Percentiles rank a stretch among this genome's conserved stretches.
These are phyloP conservation scores for Zophobas morio DNA, from an alignment of 1,140 invertebrate genomes.

Conservation along the genomic window DNA sequence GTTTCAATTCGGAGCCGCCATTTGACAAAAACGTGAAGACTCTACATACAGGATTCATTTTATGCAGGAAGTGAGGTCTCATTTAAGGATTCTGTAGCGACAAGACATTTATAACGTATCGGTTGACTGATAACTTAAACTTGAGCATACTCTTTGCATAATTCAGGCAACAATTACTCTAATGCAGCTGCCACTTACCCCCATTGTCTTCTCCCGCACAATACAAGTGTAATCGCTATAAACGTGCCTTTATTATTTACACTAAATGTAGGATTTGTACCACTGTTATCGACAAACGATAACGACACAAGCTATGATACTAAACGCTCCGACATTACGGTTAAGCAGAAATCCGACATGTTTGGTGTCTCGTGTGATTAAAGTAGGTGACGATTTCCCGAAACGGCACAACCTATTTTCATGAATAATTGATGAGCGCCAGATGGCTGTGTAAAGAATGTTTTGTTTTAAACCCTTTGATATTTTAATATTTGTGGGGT, in stretches of 20 bases:
- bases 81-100: no score
- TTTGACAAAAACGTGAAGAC: constrained; percentile 1
- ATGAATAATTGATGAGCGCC: background rate
- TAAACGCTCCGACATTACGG: background rate
- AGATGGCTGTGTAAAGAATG: background rate
- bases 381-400: background rate
- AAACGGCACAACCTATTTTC: background rate
- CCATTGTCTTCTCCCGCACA: background rate
- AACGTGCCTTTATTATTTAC: constrained; percentile 8
- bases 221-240: background rate
- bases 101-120: no score
- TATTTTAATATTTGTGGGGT: background rate
- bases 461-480: background rate
- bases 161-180: constrained; percentile 1
- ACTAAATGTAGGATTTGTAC: background rate
- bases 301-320: background rate
- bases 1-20: constrained; percentile 44
- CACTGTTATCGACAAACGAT: background rate
- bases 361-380: background rate
- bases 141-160: background rate
- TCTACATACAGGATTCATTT: background rate
- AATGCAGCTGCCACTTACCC: background rate
- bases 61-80: no score
- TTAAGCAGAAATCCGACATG: background rate
- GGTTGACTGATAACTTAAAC: no score